Base-by-base conservation (phyloP, 2,888 invertebrate genomes). In the Desoria tigrina region DNA sequence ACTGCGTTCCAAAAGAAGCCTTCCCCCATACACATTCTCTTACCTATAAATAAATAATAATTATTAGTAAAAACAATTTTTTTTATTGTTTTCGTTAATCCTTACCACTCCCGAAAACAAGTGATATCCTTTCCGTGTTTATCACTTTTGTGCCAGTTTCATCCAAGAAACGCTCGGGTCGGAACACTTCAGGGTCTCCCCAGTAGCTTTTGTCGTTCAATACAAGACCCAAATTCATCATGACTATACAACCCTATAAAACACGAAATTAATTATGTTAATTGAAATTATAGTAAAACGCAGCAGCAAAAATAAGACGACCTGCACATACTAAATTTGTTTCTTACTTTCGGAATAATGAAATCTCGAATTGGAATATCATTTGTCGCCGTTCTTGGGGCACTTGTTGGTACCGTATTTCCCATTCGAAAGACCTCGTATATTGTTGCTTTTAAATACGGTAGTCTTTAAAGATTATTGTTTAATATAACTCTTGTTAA, bases 81-180 rank as follows among this genome's bases (percentile, higher is more conserved):
- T 39, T 39, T 39, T 39, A 39, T 16, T 39, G 16, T 16, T 11
- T 39, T 39, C 16, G 16, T 9, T 11, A 39, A 39, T 9, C 16
- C 16, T 7, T 55, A 55, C 55, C 55, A 9, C 26, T 6, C 7
- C 55, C 55, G 28, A 55, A 55, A 55, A 55, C 28, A 3, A 14
- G 16, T 18, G 28, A 21, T 7, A 32, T 32, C 18, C 55, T 14
- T 28, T 55, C 55, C 7, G 11, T 28, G 18, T 55, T 55, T 7
- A 55, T 27, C 3, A 55, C n/a, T 18, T 55, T 27, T 4, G 55
- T 55, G 3, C 55, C 55, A 3, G 55, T 7, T 9, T 11, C 37
- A 55, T 55, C 55, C 14, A 55, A n/a, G 21, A 28, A 55, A 18
- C 55, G 55, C 21, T 55, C 55, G 4, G 55, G 55, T 28, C 55